phyloP scores from a whole-genome alignment of 2,888 invertebrate genomes.

The Diloba caeruleocephala region DNA sequence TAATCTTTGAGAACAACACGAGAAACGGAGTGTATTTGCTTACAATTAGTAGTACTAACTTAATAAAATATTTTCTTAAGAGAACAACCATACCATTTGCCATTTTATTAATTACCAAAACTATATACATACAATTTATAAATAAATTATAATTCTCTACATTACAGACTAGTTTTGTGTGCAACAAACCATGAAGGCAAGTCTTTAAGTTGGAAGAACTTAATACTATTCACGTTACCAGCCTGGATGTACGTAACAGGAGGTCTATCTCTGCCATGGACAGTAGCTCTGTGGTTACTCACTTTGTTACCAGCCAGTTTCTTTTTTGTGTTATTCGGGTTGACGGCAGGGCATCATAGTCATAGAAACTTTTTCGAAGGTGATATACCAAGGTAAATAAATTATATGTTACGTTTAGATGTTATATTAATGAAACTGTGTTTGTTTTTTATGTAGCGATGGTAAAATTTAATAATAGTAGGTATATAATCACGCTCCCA shows the following conservation, averaged over 20 bases:
- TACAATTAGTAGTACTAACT: too few relatives aligned
- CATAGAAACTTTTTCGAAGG: constrained; percentile 95
- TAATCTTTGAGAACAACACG: too few relatives aligned
- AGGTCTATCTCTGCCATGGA: constrained; percentile 69
- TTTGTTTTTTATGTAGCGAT: too few relatives aligned
- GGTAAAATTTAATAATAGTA: too few relatives aligned
- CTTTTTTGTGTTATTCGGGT: constrained; percentile 90
- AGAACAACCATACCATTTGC: too few relatives aligned
- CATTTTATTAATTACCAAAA: too few relatives aligned
- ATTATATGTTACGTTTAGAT: too few relatives aligned
- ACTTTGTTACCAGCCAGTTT: constrained; percentile 88
- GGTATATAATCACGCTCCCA: too few relatives aligned
- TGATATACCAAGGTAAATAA: constrained; percentile 90
- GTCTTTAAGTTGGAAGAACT: constrained; percentile 63
- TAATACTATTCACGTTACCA: constrained; percentile 76
- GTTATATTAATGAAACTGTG: too few relatives aligned
- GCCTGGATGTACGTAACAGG: constrained; percentile 78
- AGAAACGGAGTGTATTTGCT: not conserved
- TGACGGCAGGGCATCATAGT: constrained; percentile 95
- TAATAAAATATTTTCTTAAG: too few relatives aligned
- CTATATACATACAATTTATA: too few relatives aligned
- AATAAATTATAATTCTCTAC: not conserved
- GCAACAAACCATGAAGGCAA: constrained; percentile 66
- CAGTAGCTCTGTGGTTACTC: constrained; percentile 87
- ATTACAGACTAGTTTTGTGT: constrained; percentile 63